Evolutionary conservation across 2,888 invertebrate species (phyloP).

Genomic region (Chorisops tibialis): DNA sequence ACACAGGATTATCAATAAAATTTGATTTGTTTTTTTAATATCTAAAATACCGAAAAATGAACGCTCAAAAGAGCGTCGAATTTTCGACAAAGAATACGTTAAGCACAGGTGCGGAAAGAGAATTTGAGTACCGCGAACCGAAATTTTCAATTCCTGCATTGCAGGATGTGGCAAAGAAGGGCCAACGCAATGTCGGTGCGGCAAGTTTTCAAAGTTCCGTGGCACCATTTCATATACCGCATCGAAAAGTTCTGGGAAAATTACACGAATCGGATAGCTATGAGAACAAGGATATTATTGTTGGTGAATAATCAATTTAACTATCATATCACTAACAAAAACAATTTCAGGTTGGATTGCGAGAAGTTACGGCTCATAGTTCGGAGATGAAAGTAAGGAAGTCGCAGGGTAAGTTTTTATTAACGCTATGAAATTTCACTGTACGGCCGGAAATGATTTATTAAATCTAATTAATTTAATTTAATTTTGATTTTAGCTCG

Average conservation of each 20-base stretch:
- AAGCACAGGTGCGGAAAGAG: background rate
- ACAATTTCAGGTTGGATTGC: conserved; percentile 4
- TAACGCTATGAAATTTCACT: background rate
- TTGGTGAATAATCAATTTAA: background rate
- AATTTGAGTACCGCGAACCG: background rate
- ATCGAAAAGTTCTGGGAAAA: conserved; percentile 60
- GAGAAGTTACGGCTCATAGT: background rate
- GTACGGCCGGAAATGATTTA: background rate
- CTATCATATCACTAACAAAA: background rate
- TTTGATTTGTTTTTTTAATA: no score
- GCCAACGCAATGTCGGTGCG: background rate
- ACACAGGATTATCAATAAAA: no score
- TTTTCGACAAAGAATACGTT: background rate
- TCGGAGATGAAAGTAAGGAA: background rate
- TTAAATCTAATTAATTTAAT: background rate
- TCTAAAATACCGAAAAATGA: no score
- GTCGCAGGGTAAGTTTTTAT: background rate
- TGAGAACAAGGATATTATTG: conserved; percentile 12
- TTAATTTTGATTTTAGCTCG: no score
- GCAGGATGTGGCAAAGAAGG: conserved; percentile 3
- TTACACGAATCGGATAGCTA: conserved; percentile 51
- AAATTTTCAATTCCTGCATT: background rate
- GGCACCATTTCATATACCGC: conserved; percentile 59
- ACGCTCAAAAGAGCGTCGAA: background rate
- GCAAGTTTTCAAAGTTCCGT: background rate